A percentile compares a stretch with the other conserved stretches of the same genome.
Conservation (phyloP, 1,140 invertebrate genomes). For the Paraescarpia echinospica region DNA sequence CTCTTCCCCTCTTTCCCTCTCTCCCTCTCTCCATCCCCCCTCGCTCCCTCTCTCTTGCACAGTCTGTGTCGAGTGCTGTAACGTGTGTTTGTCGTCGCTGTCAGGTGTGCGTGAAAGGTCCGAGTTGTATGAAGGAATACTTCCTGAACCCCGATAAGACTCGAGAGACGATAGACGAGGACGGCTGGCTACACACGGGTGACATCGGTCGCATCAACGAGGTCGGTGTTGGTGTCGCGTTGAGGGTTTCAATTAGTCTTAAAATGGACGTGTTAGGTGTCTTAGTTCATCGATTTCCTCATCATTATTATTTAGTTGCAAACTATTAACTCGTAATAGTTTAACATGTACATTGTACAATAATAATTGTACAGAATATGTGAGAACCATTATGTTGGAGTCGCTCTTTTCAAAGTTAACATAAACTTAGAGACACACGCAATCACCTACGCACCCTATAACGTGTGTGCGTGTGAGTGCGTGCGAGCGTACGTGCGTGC, state of each 20-base stretch:
- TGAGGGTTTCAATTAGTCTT: too few species aligned
- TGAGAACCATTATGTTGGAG: not conserved
- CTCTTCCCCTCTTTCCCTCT: too few species aligned
- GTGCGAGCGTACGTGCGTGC: not conserved
- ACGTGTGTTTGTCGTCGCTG: not conserved
- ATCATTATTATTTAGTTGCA: too few species aligned
- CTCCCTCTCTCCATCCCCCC: too few species aligned
- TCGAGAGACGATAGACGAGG: conserved; percentile 56
- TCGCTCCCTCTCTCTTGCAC: too few species aligned
- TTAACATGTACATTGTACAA: too few species aligned
- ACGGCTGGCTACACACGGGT: conserved; percentile 61
- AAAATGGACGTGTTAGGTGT: not conserved
- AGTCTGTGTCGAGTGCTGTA: not conserved
- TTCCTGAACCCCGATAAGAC: conserved; percentile 63
- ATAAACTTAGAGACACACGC: not conserved
- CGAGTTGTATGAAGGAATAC: conserved; percentile 76
- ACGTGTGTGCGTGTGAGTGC: not conserved
- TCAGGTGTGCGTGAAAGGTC: conserved; percentile 80
- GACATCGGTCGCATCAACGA: conserved; percentile 57
- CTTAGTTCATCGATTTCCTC: not conserved
- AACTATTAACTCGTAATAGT: too few species aligned
- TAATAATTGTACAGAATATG: too few species aligned
- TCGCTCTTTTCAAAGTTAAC: not conserved
- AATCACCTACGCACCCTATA: not conserved
- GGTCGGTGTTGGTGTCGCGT: conserved; percentile 35